Conservation (phyloP, 2,113 vertebrate genomes). For the Corydoras maculifer region DNA sequence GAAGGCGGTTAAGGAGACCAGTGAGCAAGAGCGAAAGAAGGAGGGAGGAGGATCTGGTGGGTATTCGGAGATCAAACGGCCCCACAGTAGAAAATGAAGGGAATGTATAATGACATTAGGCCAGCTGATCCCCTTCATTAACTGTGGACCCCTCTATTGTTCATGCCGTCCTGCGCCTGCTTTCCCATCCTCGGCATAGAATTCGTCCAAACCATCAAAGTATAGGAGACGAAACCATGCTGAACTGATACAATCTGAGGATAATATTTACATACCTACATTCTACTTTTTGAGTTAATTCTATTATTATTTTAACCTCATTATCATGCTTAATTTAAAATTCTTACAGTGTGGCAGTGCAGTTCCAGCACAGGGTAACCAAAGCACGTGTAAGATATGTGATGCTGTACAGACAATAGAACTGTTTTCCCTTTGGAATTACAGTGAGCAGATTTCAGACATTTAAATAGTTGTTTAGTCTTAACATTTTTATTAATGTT, state of each 20-base stretch:
- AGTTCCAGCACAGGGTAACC: neutral
- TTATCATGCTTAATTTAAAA: neutral
- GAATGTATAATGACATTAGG: conserved; percentile 67
- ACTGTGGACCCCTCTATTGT: conserved; percentile 37
- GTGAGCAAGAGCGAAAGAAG: conserved; percentile 50
- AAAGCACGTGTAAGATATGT: neutral
- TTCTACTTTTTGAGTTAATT: too few relatives aligned
- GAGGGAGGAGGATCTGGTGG: conserved; percentile 69
- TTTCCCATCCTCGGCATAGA: neutral
- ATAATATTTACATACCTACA: too few relatives aligned
- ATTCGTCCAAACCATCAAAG: too few relatives aligned
- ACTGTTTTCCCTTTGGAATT: too few relatives aligned
- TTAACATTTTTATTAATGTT: too few relatives aligned
- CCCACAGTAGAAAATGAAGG: conserved; percentile 71
- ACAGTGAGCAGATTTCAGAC: too few relatives aligned
- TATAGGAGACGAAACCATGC: too few relatives aligned
- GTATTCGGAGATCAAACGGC: conserved; percentile 79
- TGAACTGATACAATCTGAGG: too few relatives aligned
- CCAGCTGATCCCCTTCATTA: conserved; percentile 75
- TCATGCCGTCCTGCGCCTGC: neutral
- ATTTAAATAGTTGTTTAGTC: too few relatives aligned
- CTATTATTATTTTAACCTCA: too few relatives aligned
- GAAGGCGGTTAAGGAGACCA: conserved; percentile 47
- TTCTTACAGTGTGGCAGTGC: neutral
- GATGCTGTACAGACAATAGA: neutral